phyloP scores from a whole-genome alignment of 1,140 invertebrate genomes.

The Euschistus heros region DNA sequence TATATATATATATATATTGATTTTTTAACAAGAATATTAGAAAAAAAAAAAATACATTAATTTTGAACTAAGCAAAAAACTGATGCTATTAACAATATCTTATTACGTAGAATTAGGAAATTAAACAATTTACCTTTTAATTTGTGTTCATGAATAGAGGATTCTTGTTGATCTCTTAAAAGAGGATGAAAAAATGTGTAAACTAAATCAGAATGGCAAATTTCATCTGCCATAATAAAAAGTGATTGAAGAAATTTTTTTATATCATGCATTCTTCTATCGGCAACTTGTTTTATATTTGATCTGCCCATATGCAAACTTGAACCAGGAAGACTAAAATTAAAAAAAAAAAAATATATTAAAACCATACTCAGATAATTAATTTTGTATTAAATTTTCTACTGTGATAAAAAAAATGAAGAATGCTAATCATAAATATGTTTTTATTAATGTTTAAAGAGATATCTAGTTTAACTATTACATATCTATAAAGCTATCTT shows the following conservation, averaged over 20 bases:
- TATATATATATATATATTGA: background rate
- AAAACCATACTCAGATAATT: background rate
- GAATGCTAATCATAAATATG: too few relatives aligned
- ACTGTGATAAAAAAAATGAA: background rate
- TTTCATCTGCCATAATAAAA: conserved; percentile 80
- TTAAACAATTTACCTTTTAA: conserved; percentile 35
- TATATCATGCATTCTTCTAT: conserved; percentile 75
- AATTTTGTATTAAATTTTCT: background rate
- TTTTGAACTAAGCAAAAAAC: background rate
- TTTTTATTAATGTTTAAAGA: too few relatives aligned
- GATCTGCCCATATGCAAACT: conserved; percentile 75
- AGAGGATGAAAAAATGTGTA: conserved; percentile 98
- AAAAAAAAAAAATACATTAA: background rate
- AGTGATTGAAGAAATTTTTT: conserved; percentile 76
- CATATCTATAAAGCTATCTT: too few relatives aligned
- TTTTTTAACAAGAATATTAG: background rate
- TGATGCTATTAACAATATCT: background rate
- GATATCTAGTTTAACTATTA: too few relatives aligned
- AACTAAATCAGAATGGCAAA: conserved; percentile 88
- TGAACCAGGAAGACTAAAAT: conserved; percentile 50
- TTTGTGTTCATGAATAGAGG: conserved; percentile 45
- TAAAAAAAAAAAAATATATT: conserved; percentile 19
- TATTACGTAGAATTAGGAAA: background rate
- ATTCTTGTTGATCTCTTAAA: conserved; percentile 78
- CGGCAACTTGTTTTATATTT: conserved; percentile 89